Percentiles rank a stretch among this genome's conserved stretches.
Evolutionary conservation across 2,113 vertebrate species (phyloP).

Genomic region (Aegithalos caudatus): DNA sequence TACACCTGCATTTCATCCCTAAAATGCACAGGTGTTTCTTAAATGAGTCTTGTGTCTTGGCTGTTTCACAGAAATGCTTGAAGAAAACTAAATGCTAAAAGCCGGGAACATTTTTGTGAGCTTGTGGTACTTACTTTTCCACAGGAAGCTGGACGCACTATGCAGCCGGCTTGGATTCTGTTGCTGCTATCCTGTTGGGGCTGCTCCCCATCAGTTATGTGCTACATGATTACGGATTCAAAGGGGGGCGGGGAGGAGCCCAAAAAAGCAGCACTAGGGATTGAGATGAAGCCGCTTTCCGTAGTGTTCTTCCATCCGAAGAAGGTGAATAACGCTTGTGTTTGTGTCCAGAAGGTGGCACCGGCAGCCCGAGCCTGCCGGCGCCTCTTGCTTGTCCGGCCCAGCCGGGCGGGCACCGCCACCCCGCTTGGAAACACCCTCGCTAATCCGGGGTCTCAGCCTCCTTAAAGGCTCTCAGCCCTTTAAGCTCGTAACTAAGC

Average conservation of each 20-base stretch:
- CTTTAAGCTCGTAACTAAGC: neutral
- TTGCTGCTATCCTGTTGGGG: neutral
- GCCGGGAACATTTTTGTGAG: neutral
- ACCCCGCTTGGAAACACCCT: neutral
- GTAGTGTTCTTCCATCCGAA: neutral
- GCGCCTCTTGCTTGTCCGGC: neutral
- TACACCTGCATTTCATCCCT: neutral
- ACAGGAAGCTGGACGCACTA: fast-evolving
- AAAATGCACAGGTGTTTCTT: neutral
- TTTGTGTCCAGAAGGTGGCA: constrained; percentile 25
- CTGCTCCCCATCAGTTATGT: neutral
- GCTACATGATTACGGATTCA: neutral
- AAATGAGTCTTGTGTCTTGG: neutral
- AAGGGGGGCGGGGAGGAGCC: fast-evolving
- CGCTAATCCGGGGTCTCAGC: neutral
- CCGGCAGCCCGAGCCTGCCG: neutral
- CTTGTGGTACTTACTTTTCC: fast-evolving
- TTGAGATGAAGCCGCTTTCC: neutral
- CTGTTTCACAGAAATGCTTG: neutral
- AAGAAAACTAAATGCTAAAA: neutral
- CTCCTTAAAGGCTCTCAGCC: neutral
- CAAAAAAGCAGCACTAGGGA: neutral
- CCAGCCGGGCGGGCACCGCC: neutral
- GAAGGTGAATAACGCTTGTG: neutral
- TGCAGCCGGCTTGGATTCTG: neutral